A percentile compares a stretch with the other conserved stretches of the same genome.
Conservation (phyloP, 2,113 vertebrate genomes). For the Ovibos moschatus region DNA sequence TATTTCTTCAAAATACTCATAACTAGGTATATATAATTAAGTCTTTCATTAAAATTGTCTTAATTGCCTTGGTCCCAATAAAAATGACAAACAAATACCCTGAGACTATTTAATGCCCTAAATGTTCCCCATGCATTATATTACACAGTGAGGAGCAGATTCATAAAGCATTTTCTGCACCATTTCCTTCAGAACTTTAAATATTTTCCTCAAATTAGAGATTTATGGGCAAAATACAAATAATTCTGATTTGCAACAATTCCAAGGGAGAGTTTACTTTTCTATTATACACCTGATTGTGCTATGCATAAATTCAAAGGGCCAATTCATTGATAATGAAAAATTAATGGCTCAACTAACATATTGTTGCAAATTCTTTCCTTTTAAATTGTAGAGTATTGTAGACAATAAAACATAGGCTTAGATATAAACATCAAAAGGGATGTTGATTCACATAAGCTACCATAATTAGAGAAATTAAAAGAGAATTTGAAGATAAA, state of each 20-base stretch:
- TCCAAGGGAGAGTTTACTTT: constrained; percentile 31
- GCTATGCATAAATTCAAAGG: constrained; percentile 17
- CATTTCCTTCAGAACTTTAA: constrained; percentile 64
- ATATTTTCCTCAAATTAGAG: constrained; percentile 62
- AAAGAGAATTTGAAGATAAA: neutral
- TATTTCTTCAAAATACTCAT: constrained; percentile 61
- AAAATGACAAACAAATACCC: constrained; percentile 75
- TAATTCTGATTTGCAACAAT: constrained; percentile 61
- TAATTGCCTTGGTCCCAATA: constrained; percentile 65
- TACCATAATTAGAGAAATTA: neutral
- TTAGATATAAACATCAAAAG: neutral
- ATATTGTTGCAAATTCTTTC: constrained; percentile 10
- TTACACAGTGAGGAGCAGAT: constrained; percentile 61
- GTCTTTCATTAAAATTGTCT: constrained; percentile 68
- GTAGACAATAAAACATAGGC: neutral
- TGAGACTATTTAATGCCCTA: constrained; percentile 72
- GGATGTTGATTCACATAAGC: neutral
- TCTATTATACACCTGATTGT: constrained; percentile 46
- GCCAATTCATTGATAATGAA: constrained; percentile 51
- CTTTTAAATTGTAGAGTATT: neutral
- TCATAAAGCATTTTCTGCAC: constrained; percentile 71
- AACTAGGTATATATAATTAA: constrained; percentile 77
- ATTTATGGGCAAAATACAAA: constrained; percentile 53
- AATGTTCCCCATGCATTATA: constrained; percentile 73
- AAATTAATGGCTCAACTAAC: neutral